Evolutionary conservation across 2,888 invertebrate genomes (phyloP), one percentile per base, ranked within the genome.

Genomic region (Nomada hirtipes): DNA sequence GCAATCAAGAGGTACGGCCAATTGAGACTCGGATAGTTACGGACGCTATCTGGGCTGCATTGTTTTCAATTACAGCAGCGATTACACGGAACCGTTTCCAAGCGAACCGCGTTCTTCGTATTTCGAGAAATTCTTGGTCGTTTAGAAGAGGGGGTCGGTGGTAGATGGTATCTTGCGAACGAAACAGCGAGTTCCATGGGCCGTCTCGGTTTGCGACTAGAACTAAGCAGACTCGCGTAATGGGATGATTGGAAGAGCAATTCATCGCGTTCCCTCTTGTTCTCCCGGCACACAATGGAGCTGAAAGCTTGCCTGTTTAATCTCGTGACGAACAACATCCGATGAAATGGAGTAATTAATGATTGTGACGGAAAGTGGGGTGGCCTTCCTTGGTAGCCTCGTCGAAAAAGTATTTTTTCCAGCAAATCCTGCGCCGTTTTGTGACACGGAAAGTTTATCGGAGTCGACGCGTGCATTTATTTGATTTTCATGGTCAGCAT

Each of bases 201-300:
- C 23, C 18, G 79, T 63, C 61, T 75, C 50, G 60, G 61, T 11
- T 47, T 72, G 64, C 53, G 69, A 59, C 23, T 57, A 79, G 82
- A 83, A 65, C 69, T 77, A 72, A 74, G 76, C 85, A 75, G 78
- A 76, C 76, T 83, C 57, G 82, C 72, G 69, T 89, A 92, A 92
- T 91, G 81, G 90, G 84, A 92, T 92, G 92, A 92, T 91, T 92
- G 91, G 88, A 55, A 82, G 88, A 82, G 86, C 89, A 92, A 92
- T 92, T 89, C 89, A 86, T 80, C 79, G 87, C 78, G 85, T 89
- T 91, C 88, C 86, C 86, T 89, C 88, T 89, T 84, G 68, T 83
- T 86, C 87, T 78, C 79, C 77, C 82, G 59, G 65, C 85, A 75
- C 83, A 83, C 86, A 86, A 84, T 71, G 69, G 81, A 79, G 69